Percentiles rank a stretch among this genome's conserved stretches.
phyloP scores from a whole-genome alignment of 37 sponge, comb jelly and placozoan species.

The Cladorhizidae sp. region DNA sequence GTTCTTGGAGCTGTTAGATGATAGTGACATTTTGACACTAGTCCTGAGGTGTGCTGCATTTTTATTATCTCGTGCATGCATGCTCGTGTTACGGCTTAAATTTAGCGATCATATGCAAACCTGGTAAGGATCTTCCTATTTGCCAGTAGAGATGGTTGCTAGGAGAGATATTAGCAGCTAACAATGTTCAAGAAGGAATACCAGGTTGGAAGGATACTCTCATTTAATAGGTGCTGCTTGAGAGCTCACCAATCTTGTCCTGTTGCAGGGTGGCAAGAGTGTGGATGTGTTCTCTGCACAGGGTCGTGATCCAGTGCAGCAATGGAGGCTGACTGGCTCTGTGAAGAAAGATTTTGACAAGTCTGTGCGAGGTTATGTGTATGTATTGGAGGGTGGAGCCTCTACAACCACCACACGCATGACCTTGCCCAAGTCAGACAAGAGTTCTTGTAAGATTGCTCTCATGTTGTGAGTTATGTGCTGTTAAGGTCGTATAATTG shows the following conservation, averaged over 20 bases:
- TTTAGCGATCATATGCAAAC: too few relatives aligned
- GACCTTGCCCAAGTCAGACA: constrained; percentile 81
- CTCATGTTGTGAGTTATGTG: not conserved
- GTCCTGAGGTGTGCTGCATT: too few relatives aligned
- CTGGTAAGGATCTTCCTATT: too few relatives aligned
- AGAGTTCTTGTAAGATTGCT: constrained; percentile 47
- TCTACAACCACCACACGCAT: constrained; percentile 73
- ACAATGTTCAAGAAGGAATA: constrained; percentile 69
- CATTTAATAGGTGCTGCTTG: not conserved
- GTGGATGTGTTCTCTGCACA: constrained; percentile 73
- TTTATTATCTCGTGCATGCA: too few relatives aligned
- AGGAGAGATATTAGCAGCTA: too few relatives aligned
- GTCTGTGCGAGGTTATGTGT: constrained; percentile 71
- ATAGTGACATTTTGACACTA: too few relatives aligned
- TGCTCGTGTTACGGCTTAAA: too few relatives aligned
- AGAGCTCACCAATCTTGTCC: not conserved
- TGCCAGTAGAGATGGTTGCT: too few relatives aligned
- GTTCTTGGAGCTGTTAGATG: too few relatives aligned
- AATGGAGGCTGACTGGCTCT: constrained; percentile 23
- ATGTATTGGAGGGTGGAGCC: constrained; percentile 71
- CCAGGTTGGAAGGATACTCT: constrained; percentile 15
- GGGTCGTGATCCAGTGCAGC: constrained; percentile 57
- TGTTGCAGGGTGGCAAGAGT: constrained; percentile 62
- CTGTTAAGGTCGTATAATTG: too few relatives aligned
- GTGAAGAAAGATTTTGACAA: constrained; percentile 73